These are phyloP conservation scores for Phortica variegata DNA, from an alignment of 1,140 invertebrate genomes.

Conservation along the genomic window DNA sequence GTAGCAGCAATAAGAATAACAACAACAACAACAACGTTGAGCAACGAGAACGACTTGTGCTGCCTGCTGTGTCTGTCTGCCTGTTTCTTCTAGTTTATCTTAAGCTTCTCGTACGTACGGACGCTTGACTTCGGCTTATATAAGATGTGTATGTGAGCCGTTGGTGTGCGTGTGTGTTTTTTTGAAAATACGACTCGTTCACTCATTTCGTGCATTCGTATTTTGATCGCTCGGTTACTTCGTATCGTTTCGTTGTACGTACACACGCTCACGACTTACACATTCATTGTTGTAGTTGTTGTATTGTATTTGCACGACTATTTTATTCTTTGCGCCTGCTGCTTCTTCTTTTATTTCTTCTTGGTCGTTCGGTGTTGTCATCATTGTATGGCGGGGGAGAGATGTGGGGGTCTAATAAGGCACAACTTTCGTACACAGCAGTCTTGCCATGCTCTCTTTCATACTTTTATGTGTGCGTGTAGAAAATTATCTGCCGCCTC, in stretches of 20 bases:
- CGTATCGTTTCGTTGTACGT: conserved; percentile 28
- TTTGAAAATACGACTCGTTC: conserved; percentile 13
- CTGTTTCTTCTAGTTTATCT: conserved; percentile 56
- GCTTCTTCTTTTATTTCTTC: conserved; percentile 9
- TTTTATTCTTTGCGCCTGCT: conserved; percentile 52
- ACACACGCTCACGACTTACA: conserved; percentile 49
- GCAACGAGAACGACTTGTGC: conserved; percentile 26
- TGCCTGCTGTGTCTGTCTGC: conserved; percentile 35
- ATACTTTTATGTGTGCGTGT: conserved; percentile 38
- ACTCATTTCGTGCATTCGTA: conserved; percentile 28
- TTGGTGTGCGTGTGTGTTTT: conserved; percentile 20
- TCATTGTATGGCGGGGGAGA: no score
- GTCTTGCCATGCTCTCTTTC: no score
- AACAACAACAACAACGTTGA: no score
- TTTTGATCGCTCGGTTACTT: conserved; percentile 38
- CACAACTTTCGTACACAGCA: no score
- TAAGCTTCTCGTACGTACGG: conserved; percentile 53
- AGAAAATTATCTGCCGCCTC: conserved; percentile 48
- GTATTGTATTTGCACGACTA: no score
- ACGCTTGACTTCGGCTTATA: conserved; percentile 21
- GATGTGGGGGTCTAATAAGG: no score
- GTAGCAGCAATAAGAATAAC: no score
- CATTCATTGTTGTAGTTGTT: no score
- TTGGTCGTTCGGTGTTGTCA: no score
- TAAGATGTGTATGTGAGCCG: no score